phyloP scores from a whole-genome alignment of 2,113 vertebrate genomes.

The Crotalus horridus region DNA sequence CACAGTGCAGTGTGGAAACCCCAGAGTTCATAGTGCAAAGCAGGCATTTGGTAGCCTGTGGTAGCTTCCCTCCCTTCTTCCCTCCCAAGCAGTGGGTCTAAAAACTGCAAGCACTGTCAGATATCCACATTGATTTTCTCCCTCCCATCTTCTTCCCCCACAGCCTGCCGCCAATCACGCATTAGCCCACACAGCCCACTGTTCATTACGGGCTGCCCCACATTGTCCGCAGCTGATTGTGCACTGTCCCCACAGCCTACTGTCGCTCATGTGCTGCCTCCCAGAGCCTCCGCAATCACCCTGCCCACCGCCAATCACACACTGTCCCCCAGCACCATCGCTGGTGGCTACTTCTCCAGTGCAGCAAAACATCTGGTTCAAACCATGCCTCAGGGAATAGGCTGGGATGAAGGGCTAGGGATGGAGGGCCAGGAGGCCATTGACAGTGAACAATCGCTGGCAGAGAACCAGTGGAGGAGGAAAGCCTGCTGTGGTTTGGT shows the following conservation, averaged over 20 bases:
- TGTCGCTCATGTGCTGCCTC: too few relatives aligned
- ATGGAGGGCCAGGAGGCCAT: neutral
- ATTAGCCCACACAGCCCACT: neutral
- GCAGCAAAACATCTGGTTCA: neutral
- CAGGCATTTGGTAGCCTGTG: neutral
- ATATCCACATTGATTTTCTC: neutral
- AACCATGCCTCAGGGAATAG: neutral
- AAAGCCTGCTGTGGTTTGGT: neutral
- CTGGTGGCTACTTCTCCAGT: neutral
- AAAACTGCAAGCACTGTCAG: neutral
- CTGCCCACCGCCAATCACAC: neutral
- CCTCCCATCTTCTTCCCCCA: neutral
- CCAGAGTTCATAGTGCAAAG: slow-evolving; percentile 7
- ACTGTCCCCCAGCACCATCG: neutral
- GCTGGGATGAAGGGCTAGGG: neutral
- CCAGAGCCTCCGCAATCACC: neutral
- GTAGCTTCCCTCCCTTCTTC: neutral
- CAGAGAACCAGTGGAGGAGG: neutral
- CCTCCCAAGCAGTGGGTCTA: neutral
- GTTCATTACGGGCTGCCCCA: neutral
- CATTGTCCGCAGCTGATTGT: too few relatives aligned
- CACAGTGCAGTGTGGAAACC: slow-evolving; percentile 40
- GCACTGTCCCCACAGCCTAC: too few relatives aligned
- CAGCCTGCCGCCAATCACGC: too few relatives aligned
- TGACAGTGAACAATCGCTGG: neutral